phyloP scores from a whole-genome alignment of 2,113 vertebrate genomes.

The Mohoua ochrocephala region DNA sequence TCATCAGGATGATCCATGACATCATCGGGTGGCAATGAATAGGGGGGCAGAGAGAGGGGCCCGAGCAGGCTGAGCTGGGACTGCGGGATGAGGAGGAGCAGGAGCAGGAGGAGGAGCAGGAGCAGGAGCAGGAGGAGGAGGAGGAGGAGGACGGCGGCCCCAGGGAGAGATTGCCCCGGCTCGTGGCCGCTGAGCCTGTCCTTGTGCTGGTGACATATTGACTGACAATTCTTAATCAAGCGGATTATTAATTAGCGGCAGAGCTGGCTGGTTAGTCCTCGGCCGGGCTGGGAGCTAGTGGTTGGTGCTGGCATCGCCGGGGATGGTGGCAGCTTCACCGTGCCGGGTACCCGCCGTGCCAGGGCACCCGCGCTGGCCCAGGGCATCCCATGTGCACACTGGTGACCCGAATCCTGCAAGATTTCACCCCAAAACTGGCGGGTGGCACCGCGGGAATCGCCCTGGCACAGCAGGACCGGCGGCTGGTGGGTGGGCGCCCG shows the following conservation, averaged over 20 bases:
- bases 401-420: neutral
- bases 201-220: neutral
- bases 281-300: neutral
- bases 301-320: neutral
- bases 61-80: neutral
- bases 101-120: neutral
- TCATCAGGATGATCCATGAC: neutral
- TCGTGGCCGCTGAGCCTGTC: neutral
- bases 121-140: neutral
- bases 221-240: slow-evolving; percentile 6
- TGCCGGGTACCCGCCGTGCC: neutral
- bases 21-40: neutral
- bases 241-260: slow-evolving; percentile 44
- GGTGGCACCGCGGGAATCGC: fast-evolving
- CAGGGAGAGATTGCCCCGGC: fast-evolving
- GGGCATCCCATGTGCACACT: fast-evolving
- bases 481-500: neutral
- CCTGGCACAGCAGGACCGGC: fast-evolving
- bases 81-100: neutral
- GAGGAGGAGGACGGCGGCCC: neutral
- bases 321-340: fast-evolving
- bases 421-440: neutral
- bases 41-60: neutral
- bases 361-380: fast-evolving
- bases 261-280: neutral